phyloP scores from a whole-genome alignment of 2,797 vertebrate species.

The Xenopus petersii region DNA sequence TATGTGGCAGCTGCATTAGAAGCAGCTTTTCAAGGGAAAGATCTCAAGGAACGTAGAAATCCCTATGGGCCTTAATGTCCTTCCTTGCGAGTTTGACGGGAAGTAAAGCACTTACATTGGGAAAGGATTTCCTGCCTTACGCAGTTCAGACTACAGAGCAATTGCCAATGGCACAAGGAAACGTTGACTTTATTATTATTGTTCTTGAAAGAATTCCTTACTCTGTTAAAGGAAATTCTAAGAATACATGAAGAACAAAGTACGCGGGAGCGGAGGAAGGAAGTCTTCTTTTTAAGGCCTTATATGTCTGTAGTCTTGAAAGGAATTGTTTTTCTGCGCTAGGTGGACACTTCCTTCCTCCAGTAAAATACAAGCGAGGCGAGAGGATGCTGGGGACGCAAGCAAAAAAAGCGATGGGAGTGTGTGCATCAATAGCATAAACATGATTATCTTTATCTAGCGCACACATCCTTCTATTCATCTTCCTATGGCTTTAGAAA shows the following conservation, averaged over 20 bases:
- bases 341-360: constrained; percentile 50
- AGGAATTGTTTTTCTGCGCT: constrained; percentile 45
- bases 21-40: too few species aligned
- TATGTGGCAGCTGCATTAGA: too few species aligned
- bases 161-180: background rate
- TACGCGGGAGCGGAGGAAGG: constrained; percentile 52
- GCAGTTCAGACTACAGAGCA: too few species aligned
- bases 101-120: constrained; percentile 4
- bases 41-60: too few species aligned
- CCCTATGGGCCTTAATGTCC: too few species aligned
- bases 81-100: background rate
- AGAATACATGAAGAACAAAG: constrained; percentile 15
- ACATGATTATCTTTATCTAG: constrained; percentile 53
- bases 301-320: constrained; percentile 40
- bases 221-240: constrained; percentile 16
- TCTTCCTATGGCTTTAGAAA: constrained; percentile 52
- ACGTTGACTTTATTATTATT: constrained; percentile 19
- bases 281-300: constrained; percentile 34
- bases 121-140: background rate
- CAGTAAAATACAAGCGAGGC: constrained; percentile 43
- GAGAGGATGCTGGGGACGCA: constrained; percentile 45
- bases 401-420: constrained; percentile 43
- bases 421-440: constrained; percentile 54
- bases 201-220: constrained; percentile 5
- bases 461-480: constrained; percentile 55